Evolutionary conservation across 2,797 vertebrate species (phyloP).

Genomic region (Melanotaenia boesemani): DNA sequence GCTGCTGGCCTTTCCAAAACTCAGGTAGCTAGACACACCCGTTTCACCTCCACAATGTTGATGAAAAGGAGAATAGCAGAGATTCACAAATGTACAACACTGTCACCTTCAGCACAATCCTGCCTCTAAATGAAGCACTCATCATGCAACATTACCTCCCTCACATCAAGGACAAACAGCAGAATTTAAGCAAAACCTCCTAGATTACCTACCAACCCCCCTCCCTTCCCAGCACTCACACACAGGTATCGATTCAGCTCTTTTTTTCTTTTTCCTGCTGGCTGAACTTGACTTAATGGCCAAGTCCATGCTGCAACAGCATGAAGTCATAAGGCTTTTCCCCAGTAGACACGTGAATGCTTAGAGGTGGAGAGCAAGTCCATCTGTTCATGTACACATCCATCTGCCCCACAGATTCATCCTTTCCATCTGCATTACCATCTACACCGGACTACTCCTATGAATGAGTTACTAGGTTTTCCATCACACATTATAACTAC

Average conservation of each 20-base stretch:
- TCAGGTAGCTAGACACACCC: slow-evolving; percentile 16
- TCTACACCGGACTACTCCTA: slow-evolving; percentile 31
- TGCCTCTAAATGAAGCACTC: slow-evolving; percentile 40
- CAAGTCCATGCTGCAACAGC: slow-evolving; percentile 13
- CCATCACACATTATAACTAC: slow-evolving; percentile 21
- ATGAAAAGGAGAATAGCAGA: slow-evolving; percentile 15
- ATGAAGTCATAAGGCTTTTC: slow-evolving; percentile 47
- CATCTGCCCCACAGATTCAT: slow-evolving; percentile 67
- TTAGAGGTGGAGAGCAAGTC: slow-evolving; percentile 67
- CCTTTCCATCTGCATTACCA: slow-evolving; percentile 56
- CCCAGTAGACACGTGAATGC: slow-evolving; percentile 49
- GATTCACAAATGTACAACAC: background rate
- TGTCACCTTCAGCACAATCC: slow-evolving; percentile 28
- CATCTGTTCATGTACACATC: slow-evolving; percentile 65
- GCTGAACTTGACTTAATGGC: slow-evolving; percentile 38
- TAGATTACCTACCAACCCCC: background rate
- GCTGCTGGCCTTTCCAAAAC: slow-evolving; percentile 56
- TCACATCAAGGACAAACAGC: slow-evolving; percentile 37
- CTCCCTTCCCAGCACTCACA: background rate
- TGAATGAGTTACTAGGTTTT: slow-evolving; percentile 13
- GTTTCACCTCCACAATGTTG: slow-evolving; percentile 18
- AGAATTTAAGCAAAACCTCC: slow-evolving; percentile 34
- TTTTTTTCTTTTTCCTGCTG: slow-evolving; percentile 3
- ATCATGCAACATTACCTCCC: slow-evolving; percentile 29
- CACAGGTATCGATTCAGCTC: slow-evolving; percentile 28